phyloP scores from a whole-genome alignment of 2,888 invertebrate genomes.

The Tenodera sinensis region DNA sequence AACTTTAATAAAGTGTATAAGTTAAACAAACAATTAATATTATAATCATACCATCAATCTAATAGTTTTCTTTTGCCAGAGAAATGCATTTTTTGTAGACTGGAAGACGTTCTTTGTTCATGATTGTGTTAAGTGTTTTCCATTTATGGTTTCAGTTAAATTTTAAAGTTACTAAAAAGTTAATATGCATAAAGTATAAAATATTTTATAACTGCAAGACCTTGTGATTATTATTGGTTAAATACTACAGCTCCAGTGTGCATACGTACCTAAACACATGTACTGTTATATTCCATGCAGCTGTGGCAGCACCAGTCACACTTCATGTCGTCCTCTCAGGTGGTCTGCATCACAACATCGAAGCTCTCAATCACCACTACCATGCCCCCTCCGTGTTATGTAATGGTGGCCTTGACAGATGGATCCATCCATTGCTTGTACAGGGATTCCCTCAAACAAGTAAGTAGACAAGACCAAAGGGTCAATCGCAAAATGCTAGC shows the following conservation, averaged over 20 bases:
- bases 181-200: no score
- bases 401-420: slow-evolving; percentile 64
- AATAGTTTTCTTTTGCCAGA: no score
- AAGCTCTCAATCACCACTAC: slow-evolving; percentile 54
- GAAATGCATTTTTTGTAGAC: no score
- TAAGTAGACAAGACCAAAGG: slow-evolving; percentile 14
- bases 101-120: no score
- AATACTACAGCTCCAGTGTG: neutral
- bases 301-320: slow-evolving; percentile 68
- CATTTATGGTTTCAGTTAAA: no score
- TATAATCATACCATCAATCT: no score
- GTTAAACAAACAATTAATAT: no score
- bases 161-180: no score
- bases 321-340: slow-evolving; percentile 52
- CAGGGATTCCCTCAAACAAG: slow-evolving; percentile 47
- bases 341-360: slow-evolving; percentile 60
- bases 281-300: slow-evolving; percentile 44
- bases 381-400: slow-evolving; percentile 52
- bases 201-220: no score
- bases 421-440: slow-evolving; percentile 66
- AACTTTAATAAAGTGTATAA: neutral
- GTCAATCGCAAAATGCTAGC: no score
- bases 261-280: neutral
- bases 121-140: no score
- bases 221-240: neutral